Conservation (phyloP, 1,140 invertebrate genomes). For the Mycetomoellerius zeteki region DNA sequence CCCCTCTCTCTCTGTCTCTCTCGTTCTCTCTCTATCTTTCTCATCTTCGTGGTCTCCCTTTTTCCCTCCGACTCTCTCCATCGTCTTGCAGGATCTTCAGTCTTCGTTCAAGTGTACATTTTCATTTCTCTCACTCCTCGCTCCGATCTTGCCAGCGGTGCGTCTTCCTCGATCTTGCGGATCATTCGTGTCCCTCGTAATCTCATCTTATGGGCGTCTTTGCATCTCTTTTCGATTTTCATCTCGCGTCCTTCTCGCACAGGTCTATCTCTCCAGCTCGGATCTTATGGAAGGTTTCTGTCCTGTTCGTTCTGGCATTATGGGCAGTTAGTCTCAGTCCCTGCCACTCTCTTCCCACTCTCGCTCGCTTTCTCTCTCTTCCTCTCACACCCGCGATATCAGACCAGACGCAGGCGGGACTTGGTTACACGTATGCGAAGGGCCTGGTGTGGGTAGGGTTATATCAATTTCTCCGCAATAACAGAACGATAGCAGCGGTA, state of each 20-base stretch:
- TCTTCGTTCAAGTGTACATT: conserved; percentile 44
- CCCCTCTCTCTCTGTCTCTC: not conserved
- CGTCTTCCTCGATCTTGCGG: conserved; percentile 32
- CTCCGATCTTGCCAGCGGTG: conserved; percentile 25
- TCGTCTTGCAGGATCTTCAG: conserved; percentile 55
- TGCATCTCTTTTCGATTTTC: conserved; percentile 53
- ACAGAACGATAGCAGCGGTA: conserved; percentile 75
- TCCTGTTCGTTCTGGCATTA: conserved; percentile 60
- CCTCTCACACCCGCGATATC: conserved; percentile 56
- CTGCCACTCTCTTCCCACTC: not conserved
- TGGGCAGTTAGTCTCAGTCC: conserved; percentile 50
- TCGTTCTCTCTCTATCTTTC: conserved; percentile 18
- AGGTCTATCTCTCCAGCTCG: conserved; percentile 33
- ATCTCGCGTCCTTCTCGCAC: conserved; percentile 42
- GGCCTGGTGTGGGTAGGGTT: conserved; percentile 65
- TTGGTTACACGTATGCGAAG: conserved; percentile 5
- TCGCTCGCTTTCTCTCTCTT: conserved; percentile 43
- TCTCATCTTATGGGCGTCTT: conserved; percentile 67
- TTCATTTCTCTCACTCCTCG: conserved; percentile 31
- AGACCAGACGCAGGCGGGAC: conserved; percentile 61
- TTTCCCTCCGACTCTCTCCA: conserved; percentile 8
- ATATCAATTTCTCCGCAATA: conserved; percentile 80
- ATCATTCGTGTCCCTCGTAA: conserved; percentile 65
- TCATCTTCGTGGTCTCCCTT: not conserved
- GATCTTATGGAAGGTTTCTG: conserved; percentile 54